phyloP scores from a whole-genome alignment of 2,888 invertebrate species.

The Lithophane ornitopus region DNA sequence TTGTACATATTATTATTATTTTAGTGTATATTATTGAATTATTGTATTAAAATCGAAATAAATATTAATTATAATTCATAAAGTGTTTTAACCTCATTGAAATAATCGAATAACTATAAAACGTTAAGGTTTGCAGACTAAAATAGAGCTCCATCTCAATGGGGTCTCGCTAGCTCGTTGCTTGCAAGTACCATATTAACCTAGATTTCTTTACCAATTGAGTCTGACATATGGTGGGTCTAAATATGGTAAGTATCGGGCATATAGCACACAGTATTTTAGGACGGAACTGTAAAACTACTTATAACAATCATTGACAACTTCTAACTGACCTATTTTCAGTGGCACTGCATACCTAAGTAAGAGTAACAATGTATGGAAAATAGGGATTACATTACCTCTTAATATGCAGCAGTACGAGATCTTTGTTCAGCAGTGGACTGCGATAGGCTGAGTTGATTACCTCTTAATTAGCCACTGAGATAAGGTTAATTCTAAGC shows the following conservation, averaged over 20 bases:
- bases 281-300: background rate
- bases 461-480: background rate
- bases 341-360: too few relatives aligned
- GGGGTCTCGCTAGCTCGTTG: slow-evolving; percentile 37
- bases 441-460: too few relatives aligned
- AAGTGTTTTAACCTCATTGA: background rate
- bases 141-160: slow-evolving; percentile 30
- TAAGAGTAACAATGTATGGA: background rate
- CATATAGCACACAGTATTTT: background rate
- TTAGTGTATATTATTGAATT: too few relatives aligned
- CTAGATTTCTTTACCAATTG: slow-evolving; percentile 46
- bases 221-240: slow-evolving; percentile 7
- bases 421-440: too few relatives aligned
- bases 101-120: slow-evolving; percentile 21
- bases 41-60: too few relatives aligned
- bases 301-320: background rate
- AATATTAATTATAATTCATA: background rate
- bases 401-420: too few relatives aligned
- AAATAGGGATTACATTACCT: too few relatives aligned
- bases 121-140: slow-evolving; percentile 7
- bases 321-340: background rate
- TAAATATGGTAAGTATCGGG: background rate
- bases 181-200: slow-evolving; percentile 46
- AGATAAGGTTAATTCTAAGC: background rate
- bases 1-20: too few relatives aligned